These are phyloP conservation scores for Andrena fulva DNA, from an alignment of 2,888 invertebrate genomes.

Conservation along the genomic window DNA sequence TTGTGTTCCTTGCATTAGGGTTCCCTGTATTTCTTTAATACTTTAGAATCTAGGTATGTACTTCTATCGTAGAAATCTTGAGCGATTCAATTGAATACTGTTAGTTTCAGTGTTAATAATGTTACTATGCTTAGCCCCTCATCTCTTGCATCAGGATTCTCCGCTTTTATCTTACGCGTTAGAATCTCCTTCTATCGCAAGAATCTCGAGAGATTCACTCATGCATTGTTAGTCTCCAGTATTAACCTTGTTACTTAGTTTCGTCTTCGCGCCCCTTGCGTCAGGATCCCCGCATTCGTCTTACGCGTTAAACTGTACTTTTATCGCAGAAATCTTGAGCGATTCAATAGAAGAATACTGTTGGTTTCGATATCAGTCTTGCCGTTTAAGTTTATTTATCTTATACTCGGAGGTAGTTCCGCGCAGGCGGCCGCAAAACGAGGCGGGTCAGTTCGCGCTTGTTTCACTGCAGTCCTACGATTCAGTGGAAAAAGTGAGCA, in stretches of 20 bases:
- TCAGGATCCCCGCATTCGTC: too few relatives aligned
- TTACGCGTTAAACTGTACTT: too few relatives aligned
- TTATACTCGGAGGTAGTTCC: neutral
- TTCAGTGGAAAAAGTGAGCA: slow-evolving; percentile 42
- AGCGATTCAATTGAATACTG: neutral
- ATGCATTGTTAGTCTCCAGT: neutral
- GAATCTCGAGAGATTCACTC: neutral
- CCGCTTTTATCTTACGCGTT: too few relatives aligned
- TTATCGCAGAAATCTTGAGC: neutral
- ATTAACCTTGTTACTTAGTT: too few relatives aligned
- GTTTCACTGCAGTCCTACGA: slow-evolving; percentile 33
- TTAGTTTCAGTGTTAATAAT: slow-evolving; percentile 23
- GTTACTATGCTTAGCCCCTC: too few relatives aligned
- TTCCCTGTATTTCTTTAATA: too few relatives aligned
- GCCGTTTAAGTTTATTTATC: neutral
- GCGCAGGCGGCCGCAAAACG: neutral
- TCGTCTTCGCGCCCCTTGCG: too few relatives aligned
- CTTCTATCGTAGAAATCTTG: neutral
- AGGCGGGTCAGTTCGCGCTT: neutral
- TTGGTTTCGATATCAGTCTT: slow-evolving; percentile 31
- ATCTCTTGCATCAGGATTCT: too few relatives aligned
- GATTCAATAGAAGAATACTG: slow-evolving; percentile 13
- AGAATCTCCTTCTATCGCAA: too few relatives aligned
- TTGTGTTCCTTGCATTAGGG: too few relatives aligned
- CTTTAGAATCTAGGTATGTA: too few relatives aligned